These are phyloP conservation scores for Crocidura indochinensis DNA, from an alignment of 2,797 vertebrate genomes.

Conservation along the genomic window DNA sequence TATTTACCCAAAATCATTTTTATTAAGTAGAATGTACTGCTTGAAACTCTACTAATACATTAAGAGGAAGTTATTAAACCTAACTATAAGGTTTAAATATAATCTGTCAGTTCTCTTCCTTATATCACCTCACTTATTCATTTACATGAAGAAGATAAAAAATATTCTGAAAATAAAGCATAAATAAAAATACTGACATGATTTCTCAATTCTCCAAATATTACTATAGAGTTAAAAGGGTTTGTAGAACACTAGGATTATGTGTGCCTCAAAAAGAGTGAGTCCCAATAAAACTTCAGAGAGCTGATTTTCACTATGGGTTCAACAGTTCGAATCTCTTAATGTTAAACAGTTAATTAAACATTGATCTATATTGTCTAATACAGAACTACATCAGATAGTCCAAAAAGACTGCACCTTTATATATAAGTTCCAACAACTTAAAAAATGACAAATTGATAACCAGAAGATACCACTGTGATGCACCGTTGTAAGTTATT, in stretches of 20 bases:
- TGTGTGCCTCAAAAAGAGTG: background rate
- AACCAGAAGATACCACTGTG: no score
- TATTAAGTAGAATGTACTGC: constrained; percentile 38
- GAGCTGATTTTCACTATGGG: background rate
- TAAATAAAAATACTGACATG: constrained; percentile 26
- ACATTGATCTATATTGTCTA: background rate
- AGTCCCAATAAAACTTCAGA: background rate
- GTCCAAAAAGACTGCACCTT: background rate
- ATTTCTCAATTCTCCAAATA: constrained; percentile 26
- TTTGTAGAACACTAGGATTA: background rate
- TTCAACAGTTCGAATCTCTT: background rate
- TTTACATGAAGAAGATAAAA: constrained; percentile 67
- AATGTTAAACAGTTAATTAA: constrained; percentile 31
- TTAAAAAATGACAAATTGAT: background rate
- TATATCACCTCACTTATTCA: constrained; percentile 45
- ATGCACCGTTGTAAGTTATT: no score
- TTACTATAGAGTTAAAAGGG: background rate
- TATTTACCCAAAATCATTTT: constrained; percentile 62
- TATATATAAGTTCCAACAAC: background rate
- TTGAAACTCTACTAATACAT: background rate
- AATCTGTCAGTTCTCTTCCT: background rate
- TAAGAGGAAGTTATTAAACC: constrained; percentile 55
- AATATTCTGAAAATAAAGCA: constrained; percentile 52
- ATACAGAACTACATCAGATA: constrained; percentile 10
- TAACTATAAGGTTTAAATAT: constrained; percentile 68